Conservation (phyloP, 1,140 invertebrate species). For the Bilobella aurantiaca region DNA sequence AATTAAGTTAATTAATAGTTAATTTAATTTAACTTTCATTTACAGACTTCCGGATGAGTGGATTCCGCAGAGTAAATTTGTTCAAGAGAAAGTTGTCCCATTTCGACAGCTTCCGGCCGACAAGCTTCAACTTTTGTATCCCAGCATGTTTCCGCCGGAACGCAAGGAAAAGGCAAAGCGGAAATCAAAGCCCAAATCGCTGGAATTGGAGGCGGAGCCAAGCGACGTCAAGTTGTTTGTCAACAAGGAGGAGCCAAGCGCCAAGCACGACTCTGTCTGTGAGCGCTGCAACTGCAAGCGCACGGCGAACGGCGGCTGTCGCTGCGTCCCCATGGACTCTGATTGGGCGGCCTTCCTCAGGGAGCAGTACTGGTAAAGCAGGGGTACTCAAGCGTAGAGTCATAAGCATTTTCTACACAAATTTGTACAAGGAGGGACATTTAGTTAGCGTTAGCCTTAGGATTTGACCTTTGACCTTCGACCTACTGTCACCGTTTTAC, state of each 20-base stretch:
- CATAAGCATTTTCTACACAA: too few relatives aligned
- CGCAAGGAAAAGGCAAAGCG: conserved; percentile 23
- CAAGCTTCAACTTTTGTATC: conserved; percentile 27
- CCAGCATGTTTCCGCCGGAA: conserved; percentile 28
- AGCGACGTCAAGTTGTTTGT: background rate
- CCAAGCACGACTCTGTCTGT: background rate
- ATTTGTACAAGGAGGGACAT: too few relatives aligned
- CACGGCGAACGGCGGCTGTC: background rate
- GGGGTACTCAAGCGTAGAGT: too few relatives aligned
- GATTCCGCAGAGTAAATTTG: conserved; percentile 49
- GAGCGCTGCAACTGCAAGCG: background rate
- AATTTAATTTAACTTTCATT: too few relatives aligned
- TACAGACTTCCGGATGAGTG: conserved; percentile 53
- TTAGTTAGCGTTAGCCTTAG: too few relatives aligned
- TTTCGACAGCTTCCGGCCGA: conserved; percentile 43
- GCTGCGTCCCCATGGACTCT: background rate
- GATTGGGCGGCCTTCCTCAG: conserved; percentile 6
- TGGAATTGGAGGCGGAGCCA: background rate
- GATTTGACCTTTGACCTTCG: too few relatives aligned
- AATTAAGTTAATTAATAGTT: too few relatives aligned
- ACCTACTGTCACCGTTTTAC: too few relatives aligned
- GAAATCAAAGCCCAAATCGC: conserved; percentile 20
- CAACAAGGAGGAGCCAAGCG: background rate
- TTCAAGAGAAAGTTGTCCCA: conserved; percentile 44
- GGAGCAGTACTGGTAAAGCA: background rate